Evolutionary conservation across 2,797 vertebrate genomes (phyloP).

Genomic region (Xyrichtys novacula): DNA sequence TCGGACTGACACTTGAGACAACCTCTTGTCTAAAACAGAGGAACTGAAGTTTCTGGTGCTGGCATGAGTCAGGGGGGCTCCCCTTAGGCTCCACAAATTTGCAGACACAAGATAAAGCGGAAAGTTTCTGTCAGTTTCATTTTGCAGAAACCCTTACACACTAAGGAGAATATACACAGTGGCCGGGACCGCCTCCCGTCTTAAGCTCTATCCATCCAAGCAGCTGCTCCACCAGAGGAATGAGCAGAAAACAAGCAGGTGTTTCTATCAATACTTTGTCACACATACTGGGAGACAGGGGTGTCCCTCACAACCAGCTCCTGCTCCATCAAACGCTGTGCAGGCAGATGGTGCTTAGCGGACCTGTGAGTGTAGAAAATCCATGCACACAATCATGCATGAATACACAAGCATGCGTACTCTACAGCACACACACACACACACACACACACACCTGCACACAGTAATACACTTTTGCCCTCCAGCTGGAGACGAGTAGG

Average conservation of each 20-base stretch:
- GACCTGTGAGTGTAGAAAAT: constrained; percentile 71
- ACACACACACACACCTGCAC: constrained; percentile 39
- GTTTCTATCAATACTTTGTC: constrained; percentile 67
- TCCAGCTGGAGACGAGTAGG: constrained; percentile 73
- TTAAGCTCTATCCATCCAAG: constrained; percentile 35
- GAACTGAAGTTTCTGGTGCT: too few species aligned
- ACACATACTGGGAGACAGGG: constrained; percentile 64
- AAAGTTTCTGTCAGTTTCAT: background rate
- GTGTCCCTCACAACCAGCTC: constrained; percentile 71
- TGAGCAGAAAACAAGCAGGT: constrained; percentile 64
- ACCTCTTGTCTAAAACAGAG: too few species aligned
- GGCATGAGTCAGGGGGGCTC: too few species aligned
- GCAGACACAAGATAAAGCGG: background rate
- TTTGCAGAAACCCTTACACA: background rate
- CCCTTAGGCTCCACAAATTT: too few species aligned
- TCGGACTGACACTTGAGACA: too few species aligned
- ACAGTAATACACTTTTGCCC: constrained; percentile 48
- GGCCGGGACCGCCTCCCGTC: background rate
- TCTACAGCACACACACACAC: constrained; percentile 35
- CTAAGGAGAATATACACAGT: constrained; percentile 1
- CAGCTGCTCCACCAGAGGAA: constrained; percentile 39
- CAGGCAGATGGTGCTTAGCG: constrained; percentile 80
- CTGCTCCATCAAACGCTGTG: constrained; percentile 66
- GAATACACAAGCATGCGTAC: constrained; percentile 36
- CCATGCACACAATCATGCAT: constrained; percentile 47